Base-by-base conservation (phyloP, 2,797 vertebrate species). In the Remorina albescens region DNA sequence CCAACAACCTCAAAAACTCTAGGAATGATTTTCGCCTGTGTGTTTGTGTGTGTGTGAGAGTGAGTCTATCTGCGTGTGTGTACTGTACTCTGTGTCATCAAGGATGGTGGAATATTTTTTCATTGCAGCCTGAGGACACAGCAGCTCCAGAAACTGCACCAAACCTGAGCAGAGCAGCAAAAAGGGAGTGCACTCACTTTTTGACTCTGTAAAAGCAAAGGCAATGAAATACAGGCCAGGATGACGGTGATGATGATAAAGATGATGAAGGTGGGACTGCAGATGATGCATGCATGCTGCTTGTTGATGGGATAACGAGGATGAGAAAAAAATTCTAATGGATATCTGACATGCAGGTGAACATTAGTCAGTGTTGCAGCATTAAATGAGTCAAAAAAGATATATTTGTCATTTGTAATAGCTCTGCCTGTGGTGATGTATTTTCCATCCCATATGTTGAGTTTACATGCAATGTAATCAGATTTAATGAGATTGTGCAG, bases 1-100 rank as follows among this genome's bases (percentile, higher is more conserved):
- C 67, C 66, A 77, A 63, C 76, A 74, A 78, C 77, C 69, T 78
- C 59, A 77, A 64, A 85, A 82, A 58, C 80, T 86, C 81, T 3
- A 82, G 80, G 77, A 88, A 88, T 72, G 61, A 65, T 76, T 58
- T 36, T 23, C 4, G n/a, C n/a, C 4, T 25, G 54, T 51, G 53
- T 54, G 28, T 61, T 42, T 46, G 23, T 49, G 23, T 25, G 6
- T 70, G 44, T 28, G 54, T 51, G 53, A 46, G 34, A 70, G 53
- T 30, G 42, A 50, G 8, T 58, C 28, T 76, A 30, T 58, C 63
- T 58, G 18, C 8, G 7, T 74, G 41, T 61, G 36, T 70, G 51
- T 63, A 57, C 57, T 28, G 26, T 64, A 57, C 23, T 56, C 11
- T 46, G 42, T 64, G 63, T 42, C 53, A 50, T 44, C 39, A 21